phyloP scores from a whole-genome alignment of 1,140 invertebrate species.

The Pectinophora gossypiella region DNA sequence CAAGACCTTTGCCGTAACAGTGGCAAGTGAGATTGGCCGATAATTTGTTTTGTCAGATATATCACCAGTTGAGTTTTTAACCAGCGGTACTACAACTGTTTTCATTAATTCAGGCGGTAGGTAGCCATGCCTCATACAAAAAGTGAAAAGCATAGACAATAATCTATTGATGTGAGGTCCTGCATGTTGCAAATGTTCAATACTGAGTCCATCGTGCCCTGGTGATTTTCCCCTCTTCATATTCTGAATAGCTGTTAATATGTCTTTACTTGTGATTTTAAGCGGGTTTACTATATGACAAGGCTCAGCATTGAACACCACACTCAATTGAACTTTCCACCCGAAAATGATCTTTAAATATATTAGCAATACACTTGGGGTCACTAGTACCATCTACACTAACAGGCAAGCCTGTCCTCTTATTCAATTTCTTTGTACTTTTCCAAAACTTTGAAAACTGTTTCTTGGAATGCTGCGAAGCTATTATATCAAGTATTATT shows the following conservation, averaged over 20 bases:
- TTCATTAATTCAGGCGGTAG: slow-evolving; percentile 4
- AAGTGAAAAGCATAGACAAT: slow-evolving; percentile 5
- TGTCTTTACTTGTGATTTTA: not conserved
- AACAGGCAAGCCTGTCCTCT: not conserved
- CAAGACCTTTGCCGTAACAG: no score
- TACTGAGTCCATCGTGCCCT: slow-evolving; percentile 4
- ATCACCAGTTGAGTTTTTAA: slow-evolving; percentile 6
- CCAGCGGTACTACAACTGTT: slow-evolving; percentile 2
- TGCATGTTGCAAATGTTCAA: slow-evolving; percentile 8
- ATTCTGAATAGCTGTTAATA: not conserved
- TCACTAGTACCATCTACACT: not conserved
- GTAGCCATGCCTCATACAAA: slow-evolving; percentile 7
- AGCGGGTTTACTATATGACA: no score
- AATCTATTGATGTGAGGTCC: slow-evolving; percentile 1
- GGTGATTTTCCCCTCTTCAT: slow-evolving; percentile 12
- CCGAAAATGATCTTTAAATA: slow-evolving; percentile 1
- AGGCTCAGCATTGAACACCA: no score
- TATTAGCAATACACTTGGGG: slow-evolving; percentile 7
- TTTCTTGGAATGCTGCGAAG: not conserved
- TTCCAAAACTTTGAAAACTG: slow-evolving; percentile 5
- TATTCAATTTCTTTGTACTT: slow-evolving; percentile 4
- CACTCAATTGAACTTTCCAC: not conserved
- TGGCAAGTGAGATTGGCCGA: no score
- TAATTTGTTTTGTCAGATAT: slow-evolving; percentile 1
- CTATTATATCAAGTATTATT: slow-evolving; percentile 2